phyloP scores from a whole-genome alignment of 2,888 invertebrate species.

The Achlya flavicornis region DNA sequence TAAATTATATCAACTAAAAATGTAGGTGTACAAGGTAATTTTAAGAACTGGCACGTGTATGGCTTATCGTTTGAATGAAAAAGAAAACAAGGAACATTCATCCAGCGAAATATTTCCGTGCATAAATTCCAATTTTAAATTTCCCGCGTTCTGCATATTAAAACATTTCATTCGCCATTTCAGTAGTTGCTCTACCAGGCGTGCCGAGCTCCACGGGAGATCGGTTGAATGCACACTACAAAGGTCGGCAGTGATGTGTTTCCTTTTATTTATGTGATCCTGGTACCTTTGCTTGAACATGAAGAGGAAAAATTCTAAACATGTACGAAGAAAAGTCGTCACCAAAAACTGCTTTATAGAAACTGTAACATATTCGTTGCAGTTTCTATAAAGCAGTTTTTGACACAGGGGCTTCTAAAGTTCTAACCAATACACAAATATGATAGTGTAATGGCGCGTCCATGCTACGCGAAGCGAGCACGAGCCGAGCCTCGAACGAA shows the following conservation, averaged over 20 bases:
- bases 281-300: constrained; percentile 48
- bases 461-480: too few species aligned
- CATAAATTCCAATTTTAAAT: constrained; percentile 55
- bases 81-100: constrained; percentile 31
- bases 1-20: not conserved
- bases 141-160: constrained; percentile 59
- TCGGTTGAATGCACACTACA: constrained; percentile 68
- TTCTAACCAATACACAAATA: too few species aligned
- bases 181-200: constrained; percentile 64
- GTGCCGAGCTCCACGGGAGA: constrained; percentile 63
- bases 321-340: not conserved
- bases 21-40: not conserved
- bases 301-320: not conserved
- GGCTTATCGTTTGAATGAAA: constrained; percentile 14
- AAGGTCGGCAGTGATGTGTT: constrained; percentile 67
- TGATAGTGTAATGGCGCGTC: too few species aligned
- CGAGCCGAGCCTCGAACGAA: too few species aligned
- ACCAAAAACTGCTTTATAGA: too few species aligned
- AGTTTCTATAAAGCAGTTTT: not conserved
- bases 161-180: constrained; percentile 66
- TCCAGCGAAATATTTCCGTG: constrained; percentile 37
- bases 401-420: too few species aligned
- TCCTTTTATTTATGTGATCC: constrained; percentile 66
- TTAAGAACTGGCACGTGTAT: constrained; percentile 2
- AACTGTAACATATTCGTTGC: not conserved